Evolutionary conservation across 2,797 vertebrate species (phyloP).

Genomic region (Nasua narica): DNA sequence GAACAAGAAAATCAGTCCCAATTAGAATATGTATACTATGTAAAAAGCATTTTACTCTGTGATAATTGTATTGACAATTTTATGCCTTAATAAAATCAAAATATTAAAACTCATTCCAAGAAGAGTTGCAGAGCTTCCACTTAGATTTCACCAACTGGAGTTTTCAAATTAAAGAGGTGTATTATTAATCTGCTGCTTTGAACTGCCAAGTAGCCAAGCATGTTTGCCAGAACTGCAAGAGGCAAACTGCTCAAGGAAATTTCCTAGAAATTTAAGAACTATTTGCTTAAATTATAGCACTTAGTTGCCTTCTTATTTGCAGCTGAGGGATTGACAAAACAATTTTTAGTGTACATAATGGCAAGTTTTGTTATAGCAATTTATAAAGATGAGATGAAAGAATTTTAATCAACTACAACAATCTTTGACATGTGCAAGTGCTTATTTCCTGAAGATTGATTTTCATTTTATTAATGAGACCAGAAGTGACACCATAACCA

Average conservation of each 20-base stretch:
- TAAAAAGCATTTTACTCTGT: neutral
- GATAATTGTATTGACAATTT: neutral
- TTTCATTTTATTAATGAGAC: constrained; percentile 1
- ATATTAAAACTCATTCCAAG: neutral
- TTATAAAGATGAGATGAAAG: neutral
- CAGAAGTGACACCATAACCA: neutral
- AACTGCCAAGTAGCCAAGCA: neutral
- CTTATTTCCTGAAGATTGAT: neutral
- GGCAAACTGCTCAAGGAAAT: neutral
- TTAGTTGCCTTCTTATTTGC: neutral
- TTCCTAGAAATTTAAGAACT: neutral
- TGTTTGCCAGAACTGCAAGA: neutral
- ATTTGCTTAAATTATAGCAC: neutral
- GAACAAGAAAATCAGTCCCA: neutral
- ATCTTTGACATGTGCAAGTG: neutral
- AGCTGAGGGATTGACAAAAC: neutral
- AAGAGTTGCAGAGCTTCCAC: neutral
- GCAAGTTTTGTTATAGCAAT: neutral
- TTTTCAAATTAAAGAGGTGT: neutral
- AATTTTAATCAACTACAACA: neutral
- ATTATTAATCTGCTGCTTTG: neutral
- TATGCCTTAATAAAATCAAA: neutral
- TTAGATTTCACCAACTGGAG: neutral
- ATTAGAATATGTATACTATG: neutral
- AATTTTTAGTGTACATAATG: neutral